phyloP scores from a whole-genome alignment of 2,888 invertebrate species.

The Gandaritis pyraliata region DNA sequence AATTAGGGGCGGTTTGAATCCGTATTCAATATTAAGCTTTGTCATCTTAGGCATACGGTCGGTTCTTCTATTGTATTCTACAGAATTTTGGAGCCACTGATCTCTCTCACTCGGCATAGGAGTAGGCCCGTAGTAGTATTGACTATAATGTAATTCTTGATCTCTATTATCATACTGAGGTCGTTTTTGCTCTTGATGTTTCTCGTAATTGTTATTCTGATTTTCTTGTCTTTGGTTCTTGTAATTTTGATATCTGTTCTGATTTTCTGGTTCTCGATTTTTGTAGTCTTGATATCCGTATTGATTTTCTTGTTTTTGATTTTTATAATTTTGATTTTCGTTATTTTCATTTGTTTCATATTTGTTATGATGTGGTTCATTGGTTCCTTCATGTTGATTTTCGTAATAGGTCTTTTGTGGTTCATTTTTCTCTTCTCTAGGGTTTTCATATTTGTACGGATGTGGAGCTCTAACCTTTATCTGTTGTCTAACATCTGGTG shows the following conservation, averaged over 20 bases:
- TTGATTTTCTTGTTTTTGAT: neutral
- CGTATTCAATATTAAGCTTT: conserved; percentile 89
- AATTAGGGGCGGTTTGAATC: conserved; percentile 91
- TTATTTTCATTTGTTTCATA: conserved; percentile 27
- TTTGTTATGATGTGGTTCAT: conserved; percentile 14
- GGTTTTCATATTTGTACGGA: conserved; percentile 36
- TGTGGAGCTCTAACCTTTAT: conserved; percentile 21
- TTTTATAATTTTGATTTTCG: neutral
- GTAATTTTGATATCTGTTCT: conserved; percentile 45
- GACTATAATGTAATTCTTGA: conserved; percentile 16
- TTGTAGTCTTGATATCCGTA: conserved; percentile 28
- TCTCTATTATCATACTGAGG: conserved; percentile 27
- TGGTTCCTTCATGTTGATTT: conserved; percentile 13
- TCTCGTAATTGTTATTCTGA: conserved; percentile 6
- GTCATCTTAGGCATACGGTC: conserved; percentile 81
- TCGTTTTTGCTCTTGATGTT: conserved; percentile 23
- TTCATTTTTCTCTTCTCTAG: conserved; percentile 29
- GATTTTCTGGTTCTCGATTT: neutral
- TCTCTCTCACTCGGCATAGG: conserved; percentile 65
- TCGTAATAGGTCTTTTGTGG: conserved; percentile 35
- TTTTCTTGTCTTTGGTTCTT: conserved; percentile 41
- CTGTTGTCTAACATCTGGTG: conserved; percentile 41
- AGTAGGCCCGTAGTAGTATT: conserved; percentile 73
- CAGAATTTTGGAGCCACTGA: conserved; percentile 48
- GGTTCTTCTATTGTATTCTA: conserved; percentile 79